Evolutionary conservation across 1,140 invertebrate genomes (phyloP).

Genomic region (Conus ventricosus): DNA sequence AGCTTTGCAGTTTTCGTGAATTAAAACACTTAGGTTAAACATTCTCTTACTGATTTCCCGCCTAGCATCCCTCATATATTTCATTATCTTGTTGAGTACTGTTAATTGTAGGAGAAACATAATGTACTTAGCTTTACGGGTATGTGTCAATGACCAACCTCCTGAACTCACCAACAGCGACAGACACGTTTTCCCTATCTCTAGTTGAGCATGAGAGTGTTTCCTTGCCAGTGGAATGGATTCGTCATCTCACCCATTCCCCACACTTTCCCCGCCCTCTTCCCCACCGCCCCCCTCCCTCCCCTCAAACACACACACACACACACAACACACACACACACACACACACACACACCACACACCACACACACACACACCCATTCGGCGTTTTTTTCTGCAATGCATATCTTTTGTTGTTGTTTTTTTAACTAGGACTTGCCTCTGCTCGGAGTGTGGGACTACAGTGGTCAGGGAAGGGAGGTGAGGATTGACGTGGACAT

Average conservation of each 20-base stretch:
- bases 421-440: neutral
- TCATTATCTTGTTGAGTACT: no score
- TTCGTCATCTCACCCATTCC: neutral
- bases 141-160: no score
- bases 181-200: neutral
- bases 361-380: neutral
- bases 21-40: no score
- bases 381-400: no score
- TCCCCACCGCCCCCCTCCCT: no score
- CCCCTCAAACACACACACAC: neutral
- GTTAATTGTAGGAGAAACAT: no score
- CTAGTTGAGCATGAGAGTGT: neutral
- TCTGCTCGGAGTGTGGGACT: neutral
- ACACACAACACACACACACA: constrained; percentile 3
- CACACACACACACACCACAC: constrained; percentile 12
- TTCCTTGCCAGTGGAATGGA: neutral
- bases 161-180: no score
- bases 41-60: no score
- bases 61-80: no score
- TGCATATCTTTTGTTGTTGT: no score
- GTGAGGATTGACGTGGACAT: neutral
- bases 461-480: neutral
- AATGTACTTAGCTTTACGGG: no score
- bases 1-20: no score
- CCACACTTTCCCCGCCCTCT: neutral